A percentile compares a stretch with the other conserved stretches of the same genome.
phyloP scores from a whole-genome alignment of 2,888 invertebrate species.

The Volucella inflata region DNA sequence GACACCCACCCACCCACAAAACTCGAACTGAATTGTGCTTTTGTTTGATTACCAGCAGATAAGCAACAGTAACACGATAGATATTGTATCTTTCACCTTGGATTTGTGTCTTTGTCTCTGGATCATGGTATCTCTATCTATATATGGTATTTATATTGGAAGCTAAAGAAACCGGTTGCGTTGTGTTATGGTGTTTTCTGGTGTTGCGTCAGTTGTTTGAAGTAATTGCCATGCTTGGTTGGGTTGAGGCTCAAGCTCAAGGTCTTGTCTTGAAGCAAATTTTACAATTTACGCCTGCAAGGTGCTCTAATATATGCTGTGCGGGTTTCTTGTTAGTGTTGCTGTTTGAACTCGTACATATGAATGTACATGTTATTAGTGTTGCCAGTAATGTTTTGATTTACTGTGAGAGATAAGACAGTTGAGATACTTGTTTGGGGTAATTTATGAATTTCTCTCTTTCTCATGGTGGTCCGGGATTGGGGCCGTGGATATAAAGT shows the following conservation, averaged over 20 bases:
- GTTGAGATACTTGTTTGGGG: slow-evolving; percentile 5
- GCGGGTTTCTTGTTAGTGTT: not conserved
- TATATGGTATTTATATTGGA: too few relatives aligned
- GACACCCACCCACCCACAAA: not conserved
- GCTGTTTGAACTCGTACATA: slow-evolving; percentile 34
- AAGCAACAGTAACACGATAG: slow-evolving; percentile 21
- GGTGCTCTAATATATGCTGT: not conserved
- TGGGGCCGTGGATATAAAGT: not conserved
- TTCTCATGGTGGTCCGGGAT: not conserved
- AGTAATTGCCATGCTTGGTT: slow-evolving; percentile 3
- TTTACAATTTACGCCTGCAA: not conserved
- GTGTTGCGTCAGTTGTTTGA: slow-evolving; percentile 30
- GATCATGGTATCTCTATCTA: too few relatives aligned
- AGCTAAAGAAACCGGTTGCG: slow-evolving; percentile 47
- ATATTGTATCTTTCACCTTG: not conserved
- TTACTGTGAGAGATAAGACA: slow-evolving; percentile 17
- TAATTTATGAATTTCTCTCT: slow-evolving; percentile 16
- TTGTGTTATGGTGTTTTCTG: not conserved
- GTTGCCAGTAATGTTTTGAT: slow-evolving; percentile 39
- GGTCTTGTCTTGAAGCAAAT: slow-evolving; percentile 29
- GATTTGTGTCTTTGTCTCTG: too few relatives aligned
- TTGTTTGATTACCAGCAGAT: slow-evolving; percentile 15
- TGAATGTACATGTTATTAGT: slow-evolving; percentile 6
- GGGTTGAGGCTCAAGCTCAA: slow-evolving; percentile 49
- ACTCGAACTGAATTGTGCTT: slow-evolving; percentile 4